Conservation (phyloP, 2,888 invertebrate species). For the Oxytorus armatus region DNA sequence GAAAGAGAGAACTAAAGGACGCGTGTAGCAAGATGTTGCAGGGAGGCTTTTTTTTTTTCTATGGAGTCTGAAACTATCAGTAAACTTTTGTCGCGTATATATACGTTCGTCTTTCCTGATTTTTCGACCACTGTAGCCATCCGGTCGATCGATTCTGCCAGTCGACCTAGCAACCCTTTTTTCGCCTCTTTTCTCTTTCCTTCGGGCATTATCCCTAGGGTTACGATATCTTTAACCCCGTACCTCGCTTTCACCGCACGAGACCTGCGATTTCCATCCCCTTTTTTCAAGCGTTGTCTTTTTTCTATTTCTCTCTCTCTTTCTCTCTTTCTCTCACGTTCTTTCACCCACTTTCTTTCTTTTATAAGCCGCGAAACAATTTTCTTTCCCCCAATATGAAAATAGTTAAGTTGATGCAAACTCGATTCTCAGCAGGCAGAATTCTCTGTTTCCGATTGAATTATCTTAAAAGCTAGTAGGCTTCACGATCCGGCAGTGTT, state of each 20-base stretch:
- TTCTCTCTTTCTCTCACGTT: not conserved
- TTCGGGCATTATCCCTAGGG: slow-evolving; percentile 37
- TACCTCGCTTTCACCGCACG: not conserved
- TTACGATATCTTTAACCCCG: slow-evolving; percentile 31
- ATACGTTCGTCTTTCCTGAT: slow-evolving; percentile 44
- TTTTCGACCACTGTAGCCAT: slow-evolving; percentile 51
- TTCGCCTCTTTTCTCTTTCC: slow-evolving; percentile 39
- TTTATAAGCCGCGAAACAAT: not conserved
- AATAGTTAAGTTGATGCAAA: slow-evolving; percentile 38
- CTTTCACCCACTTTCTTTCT: too few relatives aligned
- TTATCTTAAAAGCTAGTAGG: slow-evolving; percentile 60
- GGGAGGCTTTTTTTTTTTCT: slow-evolving; percentile 49
- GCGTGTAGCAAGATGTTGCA: slow-evolving; percentile 52
- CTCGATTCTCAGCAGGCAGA: slow-evolving; percentile 32
- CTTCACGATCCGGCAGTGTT: slow-evolving; percentile 62
- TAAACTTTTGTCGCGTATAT: slow-evolving; percentile 53
- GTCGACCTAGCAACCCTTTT: slow-evolving; percentile 37
- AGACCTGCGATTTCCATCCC: not conserved
- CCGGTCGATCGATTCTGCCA: slow-evolving; percentile 50
- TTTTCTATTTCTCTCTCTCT: slow-evolving; percentile 5
- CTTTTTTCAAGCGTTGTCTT: not conserved
- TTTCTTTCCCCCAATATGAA: slow-evolving; percentile 49
- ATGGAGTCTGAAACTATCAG: slow-evolving; percentile 62
- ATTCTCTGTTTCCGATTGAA: slow-evolving; percentile 56
- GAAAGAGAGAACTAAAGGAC: slow-evolving; percentile 7